Percentiles rank a stretch among this genome's conserved stretches.
phyloP scores from a whole-genome alignment of 2,888 invertebrate species.

The Odiellus spinosus region DNA sequence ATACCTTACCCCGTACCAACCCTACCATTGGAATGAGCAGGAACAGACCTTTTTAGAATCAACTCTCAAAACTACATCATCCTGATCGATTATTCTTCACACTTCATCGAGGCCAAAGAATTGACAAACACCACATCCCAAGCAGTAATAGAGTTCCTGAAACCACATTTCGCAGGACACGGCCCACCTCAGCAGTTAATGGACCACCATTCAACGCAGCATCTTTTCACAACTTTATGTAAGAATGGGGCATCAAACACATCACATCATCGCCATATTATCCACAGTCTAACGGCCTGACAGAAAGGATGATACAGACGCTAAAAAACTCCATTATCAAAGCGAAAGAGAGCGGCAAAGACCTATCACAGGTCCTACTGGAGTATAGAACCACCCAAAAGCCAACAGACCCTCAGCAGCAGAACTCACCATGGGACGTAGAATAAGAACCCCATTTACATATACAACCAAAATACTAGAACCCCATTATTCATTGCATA shows the following conservation, averaged over 20 bases:
- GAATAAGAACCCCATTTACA: no score
- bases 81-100: constrained; percentile 5
- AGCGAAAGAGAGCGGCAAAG: constrained; percentile 3
- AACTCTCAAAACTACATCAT: neutral
- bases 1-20: neutral
- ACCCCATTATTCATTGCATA: no score
- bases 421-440: no score
- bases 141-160: constrained; percentile 4
- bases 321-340: constrained; percentile 3
- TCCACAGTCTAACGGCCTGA: constrained; percentile 3
- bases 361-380: constrained; percentile 2
- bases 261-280: constrained; percentile 1
- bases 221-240: neutral
- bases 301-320: neutral
- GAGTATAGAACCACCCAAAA: constrained; percentile 1
- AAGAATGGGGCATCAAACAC: neutral
- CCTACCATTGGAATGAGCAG: constrained; percentile 3
- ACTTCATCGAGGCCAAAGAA: constrained; percentile 3
- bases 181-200: constrained; percentile 1
- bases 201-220: constrained; percentile 3
- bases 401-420: no score
- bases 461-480: no score
- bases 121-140: neutral
- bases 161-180: constrained; percentile 4
- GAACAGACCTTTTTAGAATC: constrained; percentile 3